Percentiles rank a stretch among this genome's conserved stretches.
Evolutionary conservation across 30 jellyfish, hydroid and myxozoan species (phyloP).

Genomic region (Mastigias papua): DNA sequence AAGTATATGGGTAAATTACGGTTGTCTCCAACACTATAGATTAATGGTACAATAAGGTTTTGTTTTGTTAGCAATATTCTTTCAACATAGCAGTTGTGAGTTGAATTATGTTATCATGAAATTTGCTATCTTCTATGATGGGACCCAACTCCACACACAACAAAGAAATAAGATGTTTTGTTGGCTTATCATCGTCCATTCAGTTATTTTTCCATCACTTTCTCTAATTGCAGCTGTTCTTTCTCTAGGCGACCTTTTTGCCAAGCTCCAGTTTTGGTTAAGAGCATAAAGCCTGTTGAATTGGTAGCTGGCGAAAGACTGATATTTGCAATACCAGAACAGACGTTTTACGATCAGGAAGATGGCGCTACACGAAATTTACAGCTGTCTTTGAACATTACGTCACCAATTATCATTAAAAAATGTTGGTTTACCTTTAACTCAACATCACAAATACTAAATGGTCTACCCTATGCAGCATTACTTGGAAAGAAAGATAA

Average conservation of each 20-base stretch:
- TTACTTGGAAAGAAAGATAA: not conserved
- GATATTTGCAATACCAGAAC: conserved; percentile 48
- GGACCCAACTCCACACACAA: no score
- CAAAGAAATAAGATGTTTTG: no score
- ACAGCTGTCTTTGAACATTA: not conserved
- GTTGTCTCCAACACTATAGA: no score
- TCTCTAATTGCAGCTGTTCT: not conserved
- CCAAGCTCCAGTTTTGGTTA: conserved; percentile 33
- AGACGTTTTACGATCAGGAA: conserved; percentile 86
- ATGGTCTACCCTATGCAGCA: conserved; percentile 46
- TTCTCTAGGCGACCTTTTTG: conserved; percentile 11
- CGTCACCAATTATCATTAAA: not conserved
- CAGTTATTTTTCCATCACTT: not conserved
- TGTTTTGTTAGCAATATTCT: no score
- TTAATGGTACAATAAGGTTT: no score
- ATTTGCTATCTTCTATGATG: no score
- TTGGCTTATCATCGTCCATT: not conserved
- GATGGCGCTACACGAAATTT: conserved; percentile 82
- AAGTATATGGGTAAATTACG: no score
- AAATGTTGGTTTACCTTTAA: conserved; percentile 63
- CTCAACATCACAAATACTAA: conserved; percentile 36
- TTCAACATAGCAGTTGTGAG: no score
- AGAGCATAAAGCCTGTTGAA: conserved; percentile 17
- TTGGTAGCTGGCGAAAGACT: conserved; percentile 47
- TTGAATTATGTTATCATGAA: no score